A percentile compares a stretch with the other conserved stretches of the same genome.
phyloP scores from a whole-genome alignment of 2,888 invertebrate species.

The Nesidiocoris tenuis region DNA sequence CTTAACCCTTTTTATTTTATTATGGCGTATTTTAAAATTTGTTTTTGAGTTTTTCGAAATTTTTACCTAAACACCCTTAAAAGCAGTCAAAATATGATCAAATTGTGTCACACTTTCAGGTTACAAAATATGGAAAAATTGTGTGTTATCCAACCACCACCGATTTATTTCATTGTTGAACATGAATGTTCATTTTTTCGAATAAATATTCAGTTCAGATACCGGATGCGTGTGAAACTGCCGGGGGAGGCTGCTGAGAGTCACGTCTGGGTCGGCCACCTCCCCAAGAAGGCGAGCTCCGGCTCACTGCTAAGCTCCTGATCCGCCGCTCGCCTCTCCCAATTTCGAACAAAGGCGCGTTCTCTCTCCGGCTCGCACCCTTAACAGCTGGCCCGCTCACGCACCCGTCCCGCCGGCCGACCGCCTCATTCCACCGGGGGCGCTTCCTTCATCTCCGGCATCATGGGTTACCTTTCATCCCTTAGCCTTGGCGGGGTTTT shows the following conservation, averaged over 20 bases:
- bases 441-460: background rate
- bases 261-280: background rate
- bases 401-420: background rate
- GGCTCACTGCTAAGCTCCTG: background rate
- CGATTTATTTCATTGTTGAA: no score
- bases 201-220: background rate
- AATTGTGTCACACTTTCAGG: no score
- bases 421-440: background rate
- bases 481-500: background rate
- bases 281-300: background rate
- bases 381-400: background rate
- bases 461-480: background rate
- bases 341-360: constrained; percentile 6
- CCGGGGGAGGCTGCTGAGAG: background rate
- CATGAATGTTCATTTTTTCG: no score
- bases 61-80: no score
- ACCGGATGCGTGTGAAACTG: no score
- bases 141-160: no score
- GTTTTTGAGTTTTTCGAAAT: no score
- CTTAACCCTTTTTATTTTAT: no score
- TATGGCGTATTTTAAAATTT: no score
- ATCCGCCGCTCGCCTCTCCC: background rate
- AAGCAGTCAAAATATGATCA: no score
- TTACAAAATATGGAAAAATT: no score
- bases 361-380: background rate